A percentile compares a stretch with the other conserved stretches of the same genome.
These are phyloP conservation scores for Anastrepha ludens DNA, from an alignment of 1,140 invertebrate species.

Conservation along the genomic window DNA sequence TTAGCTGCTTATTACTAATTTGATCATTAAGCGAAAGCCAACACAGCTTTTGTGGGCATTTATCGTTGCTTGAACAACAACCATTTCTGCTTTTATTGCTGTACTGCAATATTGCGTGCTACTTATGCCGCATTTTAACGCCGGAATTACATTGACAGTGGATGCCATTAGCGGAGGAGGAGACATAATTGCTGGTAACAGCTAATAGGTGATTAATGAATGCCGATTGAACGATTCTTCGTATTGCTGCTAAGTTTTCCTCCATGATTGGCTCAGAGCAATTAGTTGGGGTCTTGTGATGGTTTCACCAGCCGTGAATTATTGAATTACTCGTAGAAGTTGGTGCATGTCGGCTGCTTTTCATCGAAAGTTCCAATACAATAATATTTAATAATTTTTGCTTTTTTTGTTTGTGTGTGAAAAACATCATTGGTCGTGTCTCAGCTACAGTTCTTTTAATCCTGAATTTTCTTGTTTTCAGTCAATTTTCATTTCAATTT, in stretches of 20 bases:
- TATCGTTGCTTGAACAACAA: not conserved
- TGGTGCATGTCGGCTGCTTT: not conserved
- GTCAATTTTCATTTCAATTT: too few species aligned
- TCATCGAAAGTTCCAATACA: not conserved
- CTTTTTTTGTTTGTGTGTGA: too few species aligned
- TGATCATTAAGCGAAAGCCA: conserved; percentile 1
- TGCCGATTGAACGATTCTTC: not conserved
- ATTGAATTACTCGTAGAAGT: too few species aligned
- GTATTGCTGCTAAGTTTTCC: not conserved
- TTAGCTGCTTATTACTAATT: not conserved
- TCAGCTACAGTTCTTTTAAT: too few species aligned
- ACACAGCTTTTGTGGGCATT: not conserved
- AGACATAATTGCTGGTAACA: not conserved
- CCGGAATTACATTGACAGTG: not conserved
- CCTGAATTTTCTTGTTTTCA: too few species aligned
- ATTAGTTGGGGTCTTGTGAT: too few species aligned
- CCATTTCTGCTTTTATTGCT: too few species aligned
- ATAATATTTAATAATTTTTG: not conserved
- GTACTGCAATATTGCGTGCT: not conserved
- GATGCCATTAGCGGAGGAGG: not conserved
- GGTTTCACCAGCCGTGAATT: too few species aligned
- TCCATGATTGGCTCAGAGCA: not conserved
- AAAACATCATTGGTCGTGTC: too few species aligned
- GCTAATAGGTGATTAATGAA: not conserved
- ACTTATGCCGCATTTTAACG: not conserved